These are phyloP conservation scores for Bicyclus anynana DNA, from an alignment of 1,140 invertebrate species.

Conservation along the genomic window DNA sequence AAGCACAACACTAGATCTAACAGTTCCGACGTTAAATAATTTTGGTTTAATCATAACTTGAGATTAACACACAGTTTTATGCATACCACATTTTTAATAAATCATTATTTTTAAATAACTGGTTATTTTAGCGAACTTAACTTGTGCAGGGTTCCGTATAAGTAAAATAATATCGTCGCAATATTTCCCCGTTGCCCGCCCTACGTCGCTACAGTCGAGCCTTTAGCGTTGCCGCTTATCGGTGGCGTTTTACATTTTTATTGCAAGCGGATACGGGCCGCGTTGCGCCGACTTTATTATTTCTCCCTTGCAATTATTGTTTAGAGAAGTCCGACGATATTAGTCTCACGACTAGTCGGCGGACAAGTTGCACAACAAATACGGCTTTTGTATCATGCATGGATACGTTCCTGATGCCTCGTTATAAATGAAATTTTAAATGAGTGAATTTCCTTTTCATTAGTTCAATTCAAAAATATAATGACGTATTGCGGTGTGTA, in stretches of 20 bases:
- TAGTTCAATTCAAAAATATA: too few species aligned
- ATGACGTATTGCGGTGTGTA: too few species aligned
- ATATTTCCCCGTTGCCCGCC: slow-evolving; percentile 9
- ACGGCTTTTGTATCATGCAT: not conserved
- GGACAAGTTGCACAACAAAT: slow-evolving; percentile 13
- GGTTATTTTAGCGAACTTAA: too few species aligned
- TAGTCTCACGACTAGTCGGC: slow-evolving; percentile 21
- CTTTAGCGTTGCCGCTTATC: slow-evolving; percentile 65
- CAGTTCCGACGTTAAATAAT: too few species aligned
- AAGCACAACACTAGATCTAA: too few species aligned
- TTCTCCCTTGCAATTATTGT: slow-evolving; percentile 70
- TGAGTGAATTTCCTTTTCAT: too few species aligned
- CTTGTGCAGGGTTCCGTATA: too few species aligned
- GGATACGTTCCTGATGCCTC: not conserved
- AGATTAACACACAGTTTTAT: too few species aligned
- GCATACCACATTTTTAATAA: too few species aligned
- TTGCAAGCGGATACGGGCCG: slow-evolving; percentile 70
- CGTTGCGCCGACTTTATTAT: slow-evolving; percentile 66
- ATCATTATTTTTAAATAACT: too few species aligned
- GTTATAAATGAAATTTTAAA: too few species aligned
- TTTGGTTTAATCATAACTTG: too few species aligned
- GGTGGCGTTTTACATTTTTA: slow-evolving; percentile 73
- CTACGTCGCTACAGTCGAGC: slow-evolving; percentile 56
- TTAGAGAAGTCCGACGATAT: slow-evolving; percentile 52
- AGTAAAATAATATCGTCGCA: slow-evolving; percentile 7